Base-by-base conservation (phyloP, 1,140 invertebrate genomes). In the Magallana angulata region DNA sequence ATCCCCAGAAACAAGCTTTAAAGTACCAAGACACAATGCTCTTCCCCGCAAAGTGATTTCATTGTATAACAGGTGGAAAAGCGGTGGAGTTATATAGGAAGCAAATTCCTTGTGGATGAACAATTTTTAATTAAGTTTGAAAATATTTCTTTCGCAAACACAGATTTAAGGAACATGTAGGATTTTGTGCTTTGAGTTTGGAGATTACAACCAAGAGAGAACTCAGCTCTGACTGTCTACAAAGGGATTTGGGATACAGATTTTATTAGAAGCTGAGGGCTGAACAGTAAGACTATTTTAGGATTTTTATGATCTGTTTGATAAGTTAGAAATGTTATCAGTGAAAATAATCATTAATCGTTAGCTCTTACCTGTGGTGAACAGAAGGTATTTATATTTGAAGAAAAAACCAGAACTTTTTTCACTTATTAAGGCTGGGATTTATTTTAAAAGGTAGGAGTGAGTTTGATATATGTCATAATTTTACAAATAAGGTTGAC, bases 221-320 rank as follows among this genome's bases (percentile, higher is more conserved):
- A 76, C 9, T 24, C 24, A 30, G 36, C 30, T 76, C 68, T 30
- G 68, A 30, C 68, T 76, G 68, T 30, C 36, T 76, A 76, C 68
- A 76, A 76, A 76, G 68, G 68, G 68, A 76, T 76, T 76, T 24
- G 12, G 36, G 68, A 76, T 76, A 76, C 68, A 36, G 24, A 12
- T 18, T 76, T 76, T 76, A 76, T 76, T 76, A 76, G 68, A 76
- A 76, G 68, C 68, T 76, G 68, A 30, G 68, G 68, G 68, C 36
- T 48, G 36, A 48, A 48, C 36, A 76, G 11, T 48, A 30, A 11
- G 24, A 2, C 68, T 76, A 30, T 76, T 30, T 76, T 4, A n/a
- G 60, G 68, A 30, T 24, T 76, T 76, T 76, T 76, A 76, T 76
- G 68, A 76, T 36, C 24, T 30, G 68, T 76, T 36, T 24, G 68